Percentiles rank a stretch among this genome's conserved stretches.
These are phyloP conservation scores for Tachuris rubrigastra DNA, from an alignment of 2,113 vertebrate species.

Conservation along the genomic window DNA sequence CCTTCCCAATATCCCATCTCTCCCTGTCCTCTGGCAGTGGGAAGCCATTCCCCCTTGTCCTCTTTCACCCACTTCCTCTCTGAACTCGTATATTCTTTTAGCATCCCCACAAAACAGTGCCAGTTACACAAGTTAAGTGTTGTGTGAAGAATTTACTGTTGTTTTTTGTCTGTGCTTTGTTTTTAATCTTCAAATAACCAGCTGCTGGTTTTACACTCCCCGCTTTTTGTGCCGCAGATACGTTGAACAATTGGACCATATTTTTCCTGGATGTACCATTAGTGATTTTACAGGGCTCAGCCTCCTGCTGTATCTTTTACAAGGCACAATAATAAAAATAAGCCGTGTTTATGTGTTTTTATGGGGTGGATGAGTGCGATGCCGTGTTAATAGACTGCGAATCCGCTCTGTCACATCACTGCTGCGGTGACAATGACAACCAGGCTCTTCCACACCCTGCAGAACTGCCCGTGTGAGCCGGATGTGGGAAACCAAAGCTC, in stretches of 20 bases:
- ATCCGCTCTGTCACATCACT: not conserved
- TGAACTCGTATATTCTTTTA: not conserved
- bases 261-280: not conserved
- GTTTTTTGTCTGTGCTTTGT: not conserved
- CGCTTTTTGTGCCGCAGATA: not conserved
- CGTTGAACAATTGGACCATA: not conserved
- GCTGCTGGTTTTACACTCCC: not conserved
- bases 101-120: not conserved
- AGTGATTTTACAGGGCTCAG: not conserved
- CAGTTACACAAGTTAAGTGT: rapidly evolving
- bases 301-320: not conserved
- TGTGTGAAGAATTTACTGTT: not conserved
- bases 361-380: rapidly evolving
- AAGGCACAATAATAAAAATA: not conserved
- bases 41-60: no score
- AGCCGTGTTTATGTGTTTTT: not conserved
- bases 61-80: not conserved
- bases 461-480: not conserved
- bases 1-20: no score
- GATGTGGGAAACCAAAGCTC: not conserved
- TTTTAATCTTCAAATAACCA: not conserved
- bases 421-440: not conserved
- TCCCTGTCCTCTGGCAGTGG: no score
- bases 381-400: not conserved
- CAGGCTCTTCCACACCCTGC: not conserved